These are phyloP conservation scores for Porphyrio hochstetteri DNA, from an alignment of 2,113 vertebrate genomes.

Conservation along the genomic window DNA sequence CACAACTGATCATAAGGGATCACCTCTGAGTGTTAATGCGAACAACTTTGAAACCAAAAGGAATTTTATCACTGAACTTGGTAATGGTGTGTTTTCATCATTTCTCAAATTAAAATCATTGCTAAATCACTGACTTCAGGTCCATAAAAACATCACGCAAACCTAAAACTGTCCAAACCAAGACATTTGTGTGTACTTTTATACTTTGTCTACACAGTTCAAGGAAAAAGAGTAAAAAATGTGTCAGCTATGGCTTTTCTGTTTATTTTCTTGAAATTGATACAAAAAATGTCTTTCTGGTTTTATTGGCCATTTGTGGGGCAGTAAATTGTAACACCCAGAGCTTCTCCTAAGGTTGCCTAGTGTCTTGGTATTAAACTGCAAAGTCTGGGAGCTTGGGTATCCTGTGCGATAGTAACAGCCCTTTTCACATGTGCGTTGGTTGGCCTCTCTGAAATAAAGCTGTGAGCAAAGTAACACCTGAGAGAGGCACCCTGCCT, in stretches of 20 bases:
- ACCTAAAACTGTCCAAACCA: neutral
- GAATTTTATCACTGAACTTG: neutral
- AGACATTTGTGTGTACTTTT: neutral
- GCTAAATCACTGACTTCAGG: neutral
- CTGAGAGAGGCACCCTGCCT: accelerated
- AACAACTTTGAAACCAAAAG: neutral
- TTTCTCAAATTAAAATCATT: neutral
- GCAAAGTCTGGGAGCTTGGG: neutral
- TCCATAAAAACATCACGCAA: neutral
- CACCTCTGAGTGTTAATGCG: neutral
- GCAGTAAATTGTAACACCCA: neutral
- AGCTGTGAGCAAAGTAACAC: neutral
- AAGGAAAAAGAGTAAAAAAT: neutral
- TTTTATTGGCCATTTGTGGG: neutral
- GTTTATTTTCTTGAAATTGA: neutral
- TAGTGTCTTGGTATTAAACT: neutral
- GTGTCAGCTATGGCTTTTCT: accelerated
- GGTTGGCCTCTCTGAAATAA: neutral
- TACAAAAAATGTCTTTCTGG: neutral
- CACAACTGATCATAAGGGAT: neutral
- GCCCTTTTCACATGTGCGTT: accelerated
- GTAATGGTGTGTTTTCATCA: neutral
- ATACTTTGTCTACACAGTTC: neutral
- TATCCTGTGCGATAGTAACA: accelerated
- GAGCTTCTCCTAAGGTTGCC: neutral